Conservation (phyloP, 64 coral and sea anemone species). For the Pachyseris speciosa region DNA sequence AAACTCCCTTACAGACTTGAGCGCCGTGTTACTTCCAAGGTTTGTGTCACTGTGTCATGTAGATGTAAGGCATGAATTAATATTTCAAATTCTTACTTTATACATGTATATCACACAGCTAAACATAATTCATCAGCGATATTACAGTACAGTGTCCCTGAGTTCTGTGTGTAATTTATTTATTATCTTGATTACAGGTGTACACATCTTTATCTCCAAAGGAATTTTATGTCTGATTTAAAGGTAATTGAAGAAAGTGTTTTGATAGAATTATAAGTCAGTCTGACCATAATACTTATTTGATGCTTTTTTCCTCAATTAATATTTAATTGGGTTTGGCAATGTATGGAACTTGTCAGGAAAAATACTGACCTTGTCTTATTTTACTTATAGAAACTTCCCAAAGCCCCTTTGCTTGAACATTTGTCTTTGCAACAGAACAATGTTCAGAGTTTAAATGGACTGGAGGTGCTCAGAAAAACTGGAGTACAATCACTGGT, state of each 20-base stretch:
- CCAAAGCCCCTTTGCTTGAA: conserved; percentile 72
- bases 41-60: background rate
- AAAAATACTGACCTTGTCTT: background rate
- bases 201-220: conserved; percentile 88
- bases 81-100: background rate
- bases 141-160: too few relatives aligned
- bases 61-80: background rate
- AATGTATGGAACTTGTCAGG: too few relatives aligned
- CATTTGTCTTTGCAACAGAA: conserved; percentile 97
- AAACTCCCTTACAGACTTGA: conserved; percentile 84
- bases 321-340: too few relatives aligned
- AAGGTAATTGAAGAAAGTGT: conserved; percentile 53
- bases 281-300: too few relatives aligned
- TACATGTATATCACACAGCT: too few relatives aligned
- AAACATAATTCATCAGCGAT: too few relatives aligned
- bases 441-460: conserved; percentile 80
- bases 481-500: conserved; percentile 81
- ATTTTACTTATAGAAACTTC: conserved; percentile 84
- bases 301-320: background rate
- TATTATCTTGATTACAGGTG: conserved; percentile 55
- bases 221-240: conserved; percentile 87
- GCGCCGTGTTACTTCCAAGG: conserved; percentile 87
- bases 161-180: background rate
- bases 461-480: conserved; percentile 76
- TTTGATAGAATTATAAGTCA: too few relatives aligned